Percentiles rank a stretch among this genome's conserved stretches.
Conservation (phyloP, 2,113 vertebrate genomes). For the Saguinus midas region DNA sequence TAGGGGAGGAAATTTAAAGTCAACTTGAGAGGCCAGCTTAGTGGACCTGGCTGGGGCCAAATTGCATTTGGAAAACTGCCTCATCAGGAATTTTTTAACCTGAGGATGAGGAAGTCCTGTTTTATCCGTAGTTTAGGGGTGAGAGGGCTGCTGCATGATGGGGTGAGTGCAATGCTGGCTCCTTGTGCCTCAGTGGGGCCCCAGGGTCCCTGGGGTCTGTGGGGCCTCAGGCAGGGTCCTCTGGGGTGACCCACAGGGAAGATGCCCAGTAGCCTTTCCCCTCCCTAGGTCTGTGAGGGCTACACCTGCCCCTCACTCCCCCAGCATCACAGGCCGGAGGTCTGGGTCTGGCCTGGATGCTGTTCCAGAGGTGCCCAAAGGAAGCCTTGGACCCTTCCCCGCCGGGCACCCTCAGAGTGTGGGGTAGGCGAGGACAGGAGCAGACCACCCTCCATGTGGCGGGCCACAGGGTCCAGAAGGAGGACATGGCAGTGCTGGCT, state of each 20-base stretch:
- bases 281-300: background rate
- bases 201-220: background rate
- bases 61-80: background rate
- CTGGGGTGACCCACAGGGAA: background rate
- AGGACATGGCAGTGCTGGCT: too few relatives aligned
- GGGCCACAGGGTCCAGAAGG: background rate
- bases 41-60: background rate
- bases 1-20: background rate
- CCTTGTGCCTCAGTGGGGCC: too few relatives aligned
- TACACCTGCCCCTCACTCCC: background rate
- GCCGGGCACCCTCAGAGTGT: fast-evolving
- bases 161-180: too few relatives aligned
- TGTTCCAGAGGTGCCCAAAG: too few relatives aligned
- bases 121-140: background rate
- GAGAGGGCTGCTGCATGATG: too few relatives aligned
- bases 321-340: background rate
- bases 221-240: background rate
- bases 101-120: background rate
- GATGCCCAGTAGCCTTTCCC: background rate
- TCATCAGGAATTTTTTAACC: background rate
- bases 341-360: background rate
- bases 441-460: fast-evolving
- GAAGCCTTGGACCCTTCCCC: background rate
- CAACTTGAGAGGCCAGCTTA: background rate
- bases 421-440: background rate